These are phyloP conservation scores for Lasioglossum zephyrum DNA, from an alignment of 2,888 invertebrate genomes.

Conservation along the genomic window DNA sequence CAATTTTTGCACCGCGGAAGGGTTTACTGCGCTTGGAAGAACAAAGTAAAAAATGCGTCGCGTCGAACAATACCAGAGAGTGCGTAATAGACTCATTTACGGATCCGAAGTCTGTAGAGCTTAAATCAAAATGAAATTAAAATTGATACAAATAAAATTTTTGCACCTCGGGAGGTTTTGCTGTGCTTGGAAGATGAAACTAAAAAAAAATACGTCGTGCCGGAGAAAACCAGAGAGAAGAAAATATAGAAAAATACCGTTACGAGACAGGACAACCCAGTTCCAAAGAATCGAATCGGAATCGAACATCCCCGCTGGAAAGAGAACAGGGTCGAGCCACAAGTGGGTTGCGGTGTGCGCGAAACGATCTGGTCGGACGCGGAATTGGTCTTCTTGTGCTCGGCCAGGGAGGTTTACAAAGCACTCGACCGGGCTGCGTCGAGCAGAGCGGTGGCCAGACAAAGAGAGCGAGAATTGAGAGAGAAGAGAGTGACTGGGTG, in stretches of 20 bases:
- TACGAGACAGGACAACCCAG: not conserved
- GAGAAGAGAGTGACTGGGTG: not conserved
- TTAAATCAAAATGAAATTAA: too few relatives aligned
- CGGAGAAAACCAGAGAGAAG: not conserved
- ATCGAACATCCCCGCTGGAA: not conserved
- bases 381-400: constrained; percentile 55
- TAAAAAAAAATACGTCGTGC: not conserved
- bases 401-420: constrained; percentile 59
- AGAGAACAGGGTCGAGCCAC: constrained; percentile 38
- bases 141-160: too few relatives aligned
- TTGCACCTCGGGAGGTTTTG: too few relatives aligned
- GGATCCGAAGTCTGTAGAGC: too few relatives aligned
- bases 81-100: too few relatives aligned
- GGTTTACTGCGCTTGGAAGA: too few relatives aligned
- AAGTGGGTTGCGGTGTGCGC: constrained; percentile 33
- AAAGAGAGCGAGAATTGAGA: not conserved
- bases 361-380: constrained; percentile 15
- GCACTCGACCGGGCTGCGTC: constrained; percentile 53
- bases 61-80: too few relatives aligned
- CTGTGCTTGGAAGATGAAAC: not conserved
- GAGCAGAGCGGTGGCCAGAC: constrained; percentile 19
- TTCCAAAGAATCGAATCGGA: not conserved
- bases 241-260: not conserved
- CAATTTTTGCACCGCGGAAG: too few relatives aligned
- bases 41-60: too few relatives aligned